Base-by-base conservation (phyloP, 1,140 invertebrate genomes). In the Planococcus citri region DNA sequence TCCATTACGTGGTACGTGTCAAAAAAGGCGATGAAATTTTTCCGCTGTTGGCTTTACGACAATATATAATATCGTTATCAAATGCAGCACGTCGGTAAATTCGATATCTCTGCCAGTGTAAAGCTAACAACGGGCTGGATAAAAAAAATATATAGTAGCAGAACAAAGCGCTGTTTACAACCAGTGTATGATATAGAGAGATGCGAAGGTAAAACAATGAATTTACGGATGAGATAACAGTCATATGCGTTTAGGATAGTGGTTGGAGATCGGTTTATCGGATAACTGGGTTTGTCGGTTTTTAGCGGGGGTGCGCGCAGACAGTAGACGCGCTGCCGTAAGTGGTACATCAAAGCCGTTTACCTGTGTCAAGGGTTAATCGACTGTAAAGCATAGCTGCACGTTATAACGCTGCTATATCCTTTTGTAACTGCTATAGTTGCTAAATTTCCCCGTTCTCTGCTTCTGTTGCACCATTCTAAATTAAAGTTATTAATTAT, bases 401-500 rank as follows among this genome's bases (percentile, higher is more conserved):
- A 64, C 25, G 25, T 27, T 64, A 27, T 64, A 64, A 27, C 41
- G 41, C 41, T 51, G 41, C n/a, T 51, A 17, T 51, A 51, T 51
- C 41, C 41, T 51, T 64, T 64, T 64, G 60, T 25, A 64, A 64
- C 60, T 64, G 60, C 25, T 64, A 64, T 25, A 64, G 60, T 64
- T 64, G 25, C 60, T 64, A 64, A 64, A 27, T 64, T 64, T 64
- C 60, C 60, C 60, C 25, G 60, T 64, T 51, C 41, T n/a, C 41
- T 51, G 6, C 41, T 9, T 51, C 60, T 20, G 9, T 25, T 22
- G 10, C 60, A 25, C 60, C 3, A 25, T 25, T 64, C 60, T 27
- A 64, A 64, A 64, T 64, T 64, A 64, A 64, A 64, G 60, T 64
- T 64, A 64, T 64, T 64, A 64, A 64, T 64, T 64, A 64, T 64